A percentile compares a stretch with the other conserved stretches of the same genome.
Evolutionary conservation across 2,797 vertebrate genomes (phyloP).

Genomic region (Anabas testudineus): DNA sequence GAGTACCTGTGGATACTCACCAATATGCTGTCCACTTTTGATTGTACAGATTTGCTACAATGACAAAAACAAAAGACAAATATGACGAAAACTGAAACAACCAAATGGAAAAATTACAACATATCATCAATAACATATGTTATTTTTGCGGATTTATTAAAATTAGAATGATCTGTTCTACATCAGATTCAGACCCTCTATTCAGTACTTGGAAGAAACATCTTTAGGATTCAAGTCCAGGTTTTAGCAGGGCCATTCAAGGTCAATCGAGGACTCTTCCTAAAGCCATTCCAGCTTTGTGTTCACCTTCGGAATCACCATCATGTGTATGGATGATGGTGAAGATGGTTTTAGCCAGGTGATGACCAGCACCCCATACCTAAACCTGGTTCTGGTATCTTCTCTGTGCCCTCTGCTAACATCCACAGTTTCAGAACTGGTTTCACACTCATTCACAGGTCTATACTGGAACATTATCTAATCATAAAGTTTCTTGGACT

Average conservation of each 20-base stretch:
- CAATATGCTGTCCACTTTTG: constrained; percentile 99
- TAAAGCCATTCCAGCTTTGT: not conserved
- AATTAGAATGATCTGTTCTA: too few species aligned
- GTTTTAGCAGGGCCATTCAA: not conserved
- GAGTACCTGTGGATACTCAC: constrained; percentile 85
- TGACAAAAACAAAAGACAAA: constrained; percentile 49
- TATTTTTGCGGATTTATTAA: not conserved
- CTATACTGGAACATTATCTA: not conserved
- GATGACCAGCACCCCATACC: not conserved
- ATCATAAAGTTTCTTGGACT: not conserved
- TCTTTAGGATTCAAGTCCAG: not conserved
- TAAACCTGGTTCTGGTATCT: not conserved
- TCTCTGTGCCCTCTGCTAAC: not conserved
- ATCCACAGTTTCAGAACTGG: not conserved
- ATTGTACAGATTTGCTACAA: constrained; percentile 99
- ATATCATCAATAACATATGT: too few species aligned
- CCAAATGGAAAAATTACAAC: too few species aligned
- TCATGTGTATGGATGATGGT: not conserved
- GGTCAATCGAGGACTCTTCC: not conserved
- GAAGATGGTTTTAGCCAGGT: not conserved
- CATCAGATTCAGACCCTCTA: not conserved
- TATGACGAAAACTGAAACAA: too few species aligned
- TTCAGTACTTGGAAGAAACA: not conserved
- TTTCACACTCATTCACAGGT: not conserved
- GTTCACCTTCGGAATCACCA: not conserved